Evolutionary conservation across 2,888 invertebrate species (phyloP), one percentile per base, ranked within the genome.

Genomic region (Scaptodrosophila latifasciaeformis): DNA sequence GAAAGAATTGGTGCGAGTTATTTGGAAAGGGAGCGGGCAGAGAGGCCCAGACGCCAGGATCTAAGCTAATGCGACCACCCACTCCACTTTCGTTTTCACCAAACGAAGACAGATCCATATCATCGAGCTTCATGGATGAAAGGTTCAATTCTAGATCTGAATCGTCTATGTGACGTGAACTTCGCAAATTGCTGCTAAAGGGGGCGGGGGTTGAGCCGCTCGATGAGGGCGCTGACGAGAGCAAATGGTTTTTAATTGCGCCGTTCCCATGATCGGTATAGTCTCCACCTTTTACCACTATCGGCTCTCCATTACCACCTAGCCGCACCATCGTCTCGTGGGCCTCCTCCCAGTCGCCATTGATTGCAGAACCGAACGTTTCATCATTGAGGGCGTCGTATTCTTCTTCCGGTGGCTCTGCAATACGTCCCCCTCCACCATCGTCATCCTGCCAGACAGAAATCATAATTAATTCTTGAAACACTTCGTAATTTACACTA

Each of bases 321-420:
- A 84, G 74, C 18, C 82, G 89, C 4, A 92, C 90, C 67, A 91
- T 87, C 79, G 91, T 90, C 81, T 92, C 92, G 84, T 92, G 92
- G 64, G 90, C 90, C 68, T 90, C 88, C 79, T 92, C 92, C 92
- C 92, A 92, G 80, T 92, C 92, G 12, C 90, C 91, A 57, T 90
- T 88, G 81, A 91, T 91, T 65, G 91, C 92, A 47, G 91, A 91
- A 19, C 96, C 96, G 85, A 96, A 96, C 0, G 96, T 96, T 87
- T 96, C 96, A 86, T 96, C 94, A 76, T 96, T 96, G 63, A 96
- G 90, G 1, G 95, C 95, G 88, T 96, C 96, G 86, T 95, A 96
- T 81, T 95, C 95, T 62, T 94, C 95, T 77, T 93, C 93, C 2
- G 91, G 90, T 37, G 88, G 90, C 59, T 85, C 90, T 77, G 91